Base-by-base conservation (phyloP, 2,797 vertebrate species). In the Lutjanus argentimaculatus region DNA sequence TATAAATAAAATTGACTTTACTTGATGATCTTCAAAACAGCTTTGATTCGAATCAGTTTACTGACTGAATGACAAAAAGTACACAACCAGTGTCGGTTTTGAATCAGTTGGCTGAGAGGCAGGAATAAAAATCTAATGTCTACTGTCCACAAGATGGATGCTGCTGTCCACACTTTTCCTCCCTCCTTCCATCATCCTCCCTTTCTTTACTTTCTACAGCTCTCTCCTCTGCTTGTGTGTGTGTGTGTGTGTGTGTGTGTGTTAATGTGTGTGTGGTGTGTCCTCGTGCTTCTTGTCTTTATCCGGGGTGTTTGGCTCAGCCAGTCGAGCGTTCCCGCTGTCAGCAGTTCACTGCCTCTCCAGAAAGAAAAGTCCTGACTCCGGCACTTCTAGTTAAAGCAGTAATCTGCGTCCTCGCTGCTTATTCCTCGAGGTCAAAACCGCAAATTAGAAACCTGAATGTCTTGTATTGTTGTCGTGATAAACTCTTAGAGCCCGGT, bases 351-450 rank as follows among this genome's bases (percentile, higher is more conserved):
- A 15, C 46, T 30, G 66, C 52, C 19, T 79, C 59, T 43, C 51
- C 85, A 75, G 12, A 75, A 77, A 88, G 72, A 76, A 85, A 86
- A 84, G 67, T 59, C 86, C 76, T 75, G 82, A 88, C 84, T 89
- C 72, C 53, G 72, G 82, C 82, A 77, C 75, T 80, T 86, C 53
- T 5, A 64, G 63, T 77, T 68, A 45, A 74, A 80, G 84, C 75
- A 30, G 11, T 86, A 67, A 89, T 86, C 72, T 71, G 58, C 8
- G 17, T 76, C 74, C 69, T 63, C 21, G 49, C 43, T 10, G 56
- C 67, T 77, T 75, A 67, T 66, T 77, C 82, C 82, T 75, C 3
- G 7, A 72, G 82, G 80, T 82, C 70, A 55, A 61, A 65, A 52
- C 25, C 77, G 17, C 51, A 61, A 79, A 81, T 81, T 67, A 72